phyloP scores from a whole-genome alignment of 2,113 vertebrate genomes.

The Ceyx cyanopectus region DNA sequence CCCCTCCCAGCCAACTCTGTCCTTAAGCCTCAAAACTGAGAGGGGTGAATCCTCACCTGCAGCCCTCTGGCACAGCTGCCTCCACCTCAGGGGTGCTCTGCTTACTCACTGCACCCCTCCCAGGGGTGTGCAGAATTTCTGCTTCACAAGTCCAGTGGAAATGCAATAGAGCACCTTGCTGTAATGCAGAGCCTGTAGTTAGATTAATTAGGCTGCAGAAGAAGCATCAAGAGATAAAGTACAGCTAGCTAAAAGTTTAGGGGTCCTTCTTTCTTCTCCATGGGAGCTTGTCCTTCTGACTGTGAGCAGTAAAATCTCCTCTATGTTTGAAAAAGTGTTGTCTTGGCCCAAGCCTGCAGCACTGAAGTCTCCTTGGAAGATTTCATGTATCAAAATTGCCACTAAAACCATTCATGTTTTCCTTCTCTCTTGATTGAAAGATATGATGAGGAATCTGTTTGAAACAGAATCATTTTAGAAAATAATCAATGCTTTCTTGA shows the following conservation, averaged over 20 bases:
- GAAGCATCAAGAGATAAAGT: neutral
- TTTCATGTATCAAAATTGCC: neutral
- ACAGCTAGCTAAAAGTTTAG: neutral
- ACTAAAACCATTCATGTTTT: neutral
- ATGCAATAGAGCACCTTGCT: neutral
- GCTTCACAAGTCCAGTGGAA: neutral
- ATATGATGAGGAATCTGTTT: neutral
- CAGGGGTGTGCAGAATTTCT: neutral
- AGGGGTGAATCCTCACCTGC: neutral
- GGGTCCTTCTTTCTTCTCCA: neutral
- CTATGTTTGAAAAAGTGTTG: neutral
- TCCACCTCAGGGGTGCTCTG: neutral
- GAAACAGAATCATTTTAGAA: neutral
- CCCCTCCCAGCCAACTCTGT: neutral
- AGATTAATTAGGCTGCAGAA: neutral
- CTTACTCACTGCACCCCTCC: neutral
- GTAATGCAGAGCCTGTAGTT: neutral
- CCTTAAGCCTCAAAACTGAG: neutral
- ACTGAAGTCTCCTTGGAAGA: neutral
- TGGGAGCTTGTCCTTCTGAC: neutral
- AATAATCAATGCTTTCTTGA: neutral
- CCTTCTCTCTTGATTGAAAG: neutral
- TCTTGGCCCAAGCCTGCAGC: neutral
- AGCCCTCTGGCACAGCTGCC: neutral
- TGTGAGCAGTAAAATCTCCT: neutral